phyloP scores from a whole-genome alignment of 2,797 vertebrate genomes.

The Antennarius maculatus region DNA sequence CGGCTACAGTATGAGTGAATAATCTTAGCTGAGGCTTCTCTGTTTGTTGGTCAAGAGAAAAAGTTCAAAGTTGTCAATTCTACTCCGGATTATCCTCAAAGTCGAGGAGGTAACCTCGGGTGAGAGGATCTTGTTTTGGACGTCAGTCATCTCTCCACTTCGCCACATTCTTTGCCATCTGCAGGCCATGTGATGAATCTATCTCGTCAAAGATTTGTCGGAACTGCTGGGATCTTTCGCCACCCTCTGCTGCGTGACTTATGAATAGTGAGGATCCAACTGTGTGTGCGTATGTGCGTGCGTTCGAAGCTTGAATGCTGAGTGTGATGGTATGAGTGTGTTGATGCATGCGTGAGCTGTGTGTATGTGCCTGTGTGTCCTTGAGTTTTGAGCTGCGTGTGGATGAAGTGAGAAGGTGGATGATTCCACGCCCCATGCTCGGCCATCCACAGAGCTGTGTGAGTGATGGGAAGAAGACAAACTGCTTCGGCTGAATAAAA shows the following conservation, averaged over 20 bases:
- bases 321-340: conserved; percentile 2
- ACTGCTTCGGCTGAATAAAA: conserved; percentile 68
- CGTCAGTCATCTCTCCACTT: conserved; percentile 31
- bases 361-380: conserved; percentile 19
- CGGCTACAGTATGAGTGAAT: background rate
- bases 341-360: background rate
- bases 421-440: conserved; percentile 53
- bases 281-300: conserved; percentile 18
- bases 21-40: background rate
- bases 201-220: conserved; percentile 47
- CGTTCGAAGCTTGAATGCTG: conserved; percentile 13
- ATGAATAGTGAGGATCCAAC: conserved; percentile 43
- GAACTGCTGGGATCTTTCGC: conserved; percentile 20
- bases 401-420: conserved; percentile 54
- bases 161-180: conserved; percentile 22
- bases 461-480: conserved; percentile 50
- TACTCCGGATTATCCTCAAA: conserved; percentile 1
- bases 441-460: conserved; percentile 51
- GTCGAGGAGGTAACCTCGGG: conserved; percentile 28
- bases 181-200: conserved; percentile 41
- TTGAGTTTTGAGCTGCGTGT: conserved; percentile 33
- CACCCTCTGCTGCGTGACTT: conserved; percentile 27
- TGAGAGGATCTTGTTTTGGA: conserved; percentile 17
- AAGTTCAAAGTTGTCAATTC: conserved; percentile 10
- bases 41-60: background rate